Base-by-base conservation (phyloP, 2,113 vertebrate species). In the Alethe diademata region DNA sequence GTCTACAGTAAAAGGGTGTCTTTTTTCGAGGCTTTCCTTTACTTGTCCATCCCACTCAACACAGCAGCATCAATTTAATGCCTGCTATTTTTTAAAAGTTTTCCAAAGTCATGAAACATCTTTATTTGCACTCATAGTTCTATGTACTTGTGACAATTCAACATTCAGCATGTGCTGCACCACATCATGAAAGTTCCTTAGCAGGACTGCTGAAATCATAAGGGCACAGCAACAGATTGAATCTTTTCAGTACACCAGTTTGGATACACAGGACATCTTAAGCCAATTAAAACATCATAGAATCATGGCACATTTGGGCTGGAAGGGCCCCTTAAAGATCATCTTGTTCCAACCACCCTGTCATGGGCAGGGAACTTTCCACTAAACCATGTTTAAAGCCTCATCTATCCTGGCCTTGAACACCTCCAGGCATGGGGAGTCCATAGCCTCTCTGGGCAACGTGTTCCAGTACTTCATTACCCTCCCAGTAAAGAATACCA, bases 1-100 rank as follows among this genome's bases (percentile, higher is more conserved):
- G 2, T 8, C 6, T 31, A 14, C 5, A 64, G 5, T 33, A 14
- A 72, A 35, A 78, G 2, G 1, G 2, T 9, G 9, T 17, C 3
- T 18, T 65, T 85, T 78, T 69, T 25, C 24, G 40, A 83, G 6
- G 5, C 5, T 67, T 86, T 67, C 60, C 24, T 85, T 85, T 35
- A 42, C 42, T 61, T 92, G 8, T 43, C 70, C 19, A 45, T 72
- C n/a, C 33, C 24, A 31, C 42, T 95, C 51, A 83, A 48, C 7
- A 15, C 24, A 40, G 23, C 20, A 74, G 7, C 23, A 85, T n/a
- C 61, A 73, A 11, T 35, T 82, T 78, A 89, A 78, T 53, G 48
- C 14, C 35, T 73, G 57, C 15, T 26, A 6, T 26, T 9, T 74
- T 74, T 78, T 20, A 19, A 0, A 64, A 85, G 16, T 71, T 86